Conservation (phyloP, 2,888 invertebrate species). For the Drosophila paramelanica region DNA sequence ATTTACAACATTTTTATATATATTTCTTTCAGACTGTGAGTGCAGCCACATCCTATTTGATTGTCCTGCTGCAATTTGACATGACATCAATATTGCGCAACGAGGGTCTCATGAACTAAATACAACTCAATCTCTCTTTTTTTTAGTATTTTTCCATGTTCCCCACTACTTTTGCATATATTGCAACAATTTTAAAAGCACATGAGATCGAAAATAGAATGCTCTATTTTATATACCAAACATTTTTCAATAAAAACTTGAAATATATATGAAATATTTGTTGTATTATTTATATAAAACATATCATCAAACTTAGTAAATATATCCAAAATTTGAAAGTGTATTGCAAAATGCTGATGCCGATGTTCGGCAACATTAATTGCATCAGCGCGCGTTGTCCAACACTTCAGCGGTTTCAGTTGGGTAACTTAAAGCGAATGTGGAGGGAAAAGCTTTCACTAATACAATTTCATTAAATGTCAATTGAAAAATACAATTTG, state of each 20-base stretch:
- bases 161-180: constrained; percentile 2
- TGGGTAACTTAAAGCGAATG: constrained; percentile 5
- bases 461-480: constrained; percentile 74
- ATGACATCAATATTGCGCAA: constrained; percentile 81
- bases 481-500: constrained; percentile 73
- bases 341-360: constrained; percentile 5
- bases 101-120: constrained; percentile 75
- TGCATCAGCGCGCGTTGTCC: constrained; percentile 50
- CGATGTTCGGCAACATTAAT: constrained; percentile 44
- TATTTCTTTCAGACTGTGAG: constrained; percentile 81
- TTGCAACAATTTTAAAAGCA: constrained; percentile 15
- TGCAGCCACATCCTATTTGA: constrained; percentile 84
- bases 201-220: constrained; percentile 2
- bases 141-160: constrained; percentile 7
- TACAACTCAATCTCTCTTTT: not conserved
- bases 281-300: not conserved
- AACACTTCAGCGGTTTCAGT: constrained; percentile 44
- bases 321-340: not conserved
- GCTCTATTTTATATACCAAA: constrained; percentile 1
- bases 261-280: not conserved
- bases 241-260: not conserved
- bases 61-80: constrained; percentile 85
- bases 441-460: not conserved
- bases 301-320: too few species aligned
- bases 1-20: not conserved